Percentiles rank a stretch among this genome's conserved stretches.
Conservation (phyloP, 2,113 vertebrate species). For the Mohoua ochrocephala region DNA sequence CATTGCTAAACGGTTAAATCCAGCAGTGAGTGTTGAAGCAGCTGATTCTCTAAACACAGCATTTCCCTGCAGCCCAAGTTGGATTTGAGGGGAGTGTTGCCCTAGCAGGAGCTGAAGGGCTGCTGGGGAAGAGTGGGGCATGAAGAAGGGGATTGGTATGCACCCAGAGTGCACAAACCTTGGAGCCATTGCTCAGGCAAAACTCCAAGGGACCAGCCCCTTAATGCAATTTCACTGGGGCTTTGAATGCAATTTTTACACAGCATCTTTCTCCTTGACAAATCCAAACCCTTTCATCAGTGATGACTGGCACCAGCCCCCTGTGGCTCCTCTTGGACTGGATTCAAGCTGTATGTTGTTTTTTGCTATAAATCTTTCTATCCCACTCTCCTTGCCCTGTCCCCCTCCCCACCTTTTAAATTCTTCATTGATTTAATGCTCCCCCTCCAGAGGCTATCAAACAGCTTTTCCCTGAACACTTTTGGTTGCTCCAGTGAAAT, state of each 20-base stretch:
- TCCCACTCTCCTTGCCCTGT: not conserved
- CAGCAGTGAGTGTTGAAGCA: not conserved
- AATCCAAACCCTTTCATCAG: constrained; percentile 49
- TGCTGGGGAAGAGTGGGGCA: not conserved
- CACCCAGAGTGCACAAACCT: not conserved
- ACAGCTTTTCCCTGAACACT: not conserved
- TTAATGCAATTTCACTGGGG: not conserved
- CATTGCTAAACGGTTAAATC: constrained; percentile 16
- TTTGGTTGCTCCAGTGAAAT: not conserved
- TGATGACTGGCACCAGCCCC: constrained; percentile 65
- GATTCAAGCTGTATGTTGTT: constrained; percentile 49
- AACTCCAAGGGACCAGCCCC: not conserved
- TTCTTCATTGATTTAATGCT: constrained; percentile 46
- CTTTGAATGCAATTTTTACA: constrained; percentile 37
- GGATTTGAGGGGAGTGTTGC: not conserved
- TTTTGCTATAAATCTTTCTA: constrained; percentile 50
- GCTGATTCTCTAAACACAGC: not conserved
- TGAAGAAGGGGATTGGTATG: not conserved
- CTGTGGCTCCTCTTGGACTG: constrained; percentile 42
- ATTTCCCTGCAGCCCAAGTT: not conserved
- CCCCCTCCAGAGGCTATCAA: not conserved
- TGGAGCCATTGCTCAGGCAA: not conserved
- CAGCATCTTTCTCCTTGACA: constrained; percentile 41
- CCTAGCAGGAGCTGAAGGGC: not conserved
- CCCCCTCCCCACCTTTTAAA: constrained; percentile 5